Conservation (phyloP, 2,797 vertebrate species). For the Micropoecilia bifurca region DNA sequence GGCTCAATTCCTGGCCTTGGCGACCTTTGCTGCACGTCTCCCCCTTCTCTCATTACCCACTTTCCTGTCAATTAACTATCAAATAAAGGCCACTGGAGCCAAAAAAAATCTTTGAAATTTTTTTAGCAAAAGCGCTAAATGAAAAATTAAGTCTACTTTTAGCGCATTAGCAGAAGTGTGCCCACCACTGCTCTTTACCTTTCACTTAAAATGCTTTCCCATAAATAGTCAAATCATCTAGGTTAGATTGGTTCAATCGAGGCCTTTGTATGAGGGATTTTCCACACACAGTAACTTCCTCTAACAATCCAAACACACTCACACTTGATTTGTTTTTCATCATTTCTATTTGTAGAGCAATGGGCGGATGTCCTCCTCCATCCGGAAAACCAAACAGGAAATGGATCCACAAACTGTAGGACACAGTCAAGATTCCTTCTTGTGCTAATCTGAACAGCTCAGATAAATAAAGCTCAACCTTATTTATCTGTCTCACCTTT, state of each 20-base stretch:
- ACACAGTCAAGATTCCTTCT: constrained; percentile 25
- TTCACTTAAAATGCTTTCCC: background rate
- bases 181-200: background rate
- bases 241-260: no score
- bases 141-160: no score
- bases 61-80: no score
- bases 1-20: no score
- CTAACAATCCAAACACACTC: background rate
- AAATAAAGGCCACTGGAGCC: no score
- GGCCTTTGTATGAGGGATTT: background rate
- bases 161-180: background rate
- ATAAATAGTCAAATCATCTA: background rate
- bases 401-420: constrained; percentile 53
- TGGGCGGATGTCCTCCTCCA: constrained; percentile 50
- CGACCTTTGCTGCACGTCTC: no score
- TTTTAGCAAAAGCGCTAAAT: no score
- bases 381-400: constrained; percentile 54
- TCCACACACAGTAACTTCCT: constrained; percentile 8
- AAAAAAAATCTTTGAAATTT: no score
- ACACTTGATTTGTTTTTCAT: background rate
- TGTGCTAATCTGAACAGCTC: constrained; percentile 19
- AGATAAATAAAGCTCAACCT: constrained; percentile 24
- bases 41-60: no score
- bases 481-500: constrained; percentile 60
- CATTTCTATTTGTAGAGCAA: constrained; percentile 26